phyloP scores from a whole-genome alignment of 53 echinoderm and acorn worm species.

The Astropecten irregularis region DNA sequence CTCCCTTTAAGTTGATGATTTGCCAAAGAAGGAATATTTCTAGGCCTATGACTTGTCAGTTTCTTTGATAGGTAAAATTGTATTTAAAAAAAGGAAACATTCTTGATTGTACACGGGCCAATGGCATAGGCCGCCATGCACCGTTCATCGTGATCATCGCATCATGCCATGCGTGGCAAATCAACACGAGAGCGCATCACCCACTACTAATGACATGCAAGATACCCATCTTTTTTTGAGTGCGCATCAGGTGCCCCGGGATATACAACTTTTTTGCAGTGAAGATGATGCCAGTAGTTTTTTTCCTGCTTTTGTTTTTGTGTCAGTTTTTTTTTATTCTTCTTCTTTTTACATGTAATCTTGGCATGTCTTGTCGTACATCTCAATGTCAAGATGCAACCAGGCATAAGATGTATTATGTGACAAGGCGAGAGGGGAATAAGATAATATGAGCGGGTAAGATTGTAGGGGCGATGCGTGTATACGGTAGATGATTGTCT shows the following conservation, averaged over 20 bases:
- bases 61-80: too few relatives aligned
- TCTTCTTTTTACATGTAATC: too few relatives aligned
- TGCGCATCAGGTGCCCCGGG: conserved; percentile 46
- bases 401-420: conserved; percentile 49
- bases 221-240: neutral
- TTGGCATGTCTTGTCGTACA: neutral
- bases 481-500: neutral
- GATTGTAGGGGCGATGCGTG: neutral
- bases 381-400: conserved; percentile 45
- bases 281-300: neutral
- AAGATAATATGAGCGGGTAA: neutral
- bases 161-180: neutral
- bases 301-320: neutral
- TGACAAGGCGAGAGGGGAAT: conserved; percentile 22
- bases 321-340: neutral
- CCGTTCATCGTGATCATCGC: neutral
- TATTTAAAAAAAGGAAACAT: too few relatives aligned
- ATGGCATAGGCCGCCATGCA: neutral
- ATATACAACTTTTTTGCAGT: conserved; percentile 11
- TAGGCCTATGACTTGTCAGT: too few relatives aligned
- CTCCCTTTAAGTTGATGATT: too few relatives aligned
- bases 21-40: too few relatives aligned
- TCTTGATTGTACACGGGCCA: too few relatives aligned
- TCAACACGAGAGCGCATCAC: too few relatives aligned
- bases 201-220: conserved; percentile 12